Evolutionary conservation across 2,888 invertebrate genomes (phyloP).

Genomic region (Tipula vernalis): DNA sequence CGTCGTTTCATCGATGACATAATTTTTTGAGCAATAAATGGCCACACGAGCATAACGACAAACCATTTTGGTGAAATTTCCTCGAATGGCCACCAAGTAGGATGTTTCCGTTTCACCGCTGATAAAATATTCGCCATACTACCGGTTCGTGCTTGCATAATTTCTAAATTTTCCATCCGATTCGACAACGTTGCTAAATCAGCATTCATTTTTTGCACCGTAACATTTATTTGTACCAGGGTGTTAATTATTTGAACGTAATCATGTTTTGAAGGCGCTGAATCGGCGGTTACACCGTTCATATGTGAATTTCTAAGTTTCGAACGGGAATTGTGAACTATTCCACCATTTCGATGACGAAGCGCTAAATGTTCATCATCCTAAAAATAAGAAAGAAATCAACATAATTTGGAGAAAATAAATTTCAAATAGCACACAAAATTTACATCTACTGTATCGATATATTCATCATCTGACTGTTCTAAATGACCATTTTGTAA

Average conservation of each 20-base stretch:
- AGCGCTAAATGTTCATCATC: neutral
- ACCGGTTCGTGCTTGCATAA: neutral
- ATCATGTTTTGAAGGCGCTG: neutral
- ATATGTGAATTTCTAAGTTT: neutral
- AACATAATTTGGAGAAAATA: neutral
- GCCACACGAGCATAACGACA: constrained; percentile 30
- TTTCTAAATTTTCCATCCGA: constrained; percentile 27
- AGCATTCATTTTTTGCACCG: constrained; percentile 29
- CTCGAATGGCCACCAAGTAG: constrained; percentile 48
- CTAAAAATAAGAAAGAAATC: neutral
- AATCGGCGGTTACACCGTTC: neutral
- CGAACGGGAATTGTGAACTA: neutral
- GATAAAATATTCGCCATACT: neutral
- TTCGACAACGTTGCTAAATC: constrained; percentile 29
- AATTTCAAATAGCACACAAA: neutral
- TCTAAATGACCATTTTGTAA: constrained; percentile 23
- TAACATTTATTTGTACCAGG: constrained; percentile 28
- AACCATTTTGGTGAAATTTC: constrained; percentile 40
- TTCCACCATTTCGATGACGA: neutral
- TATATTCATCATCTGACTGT: constrained; percentile 55
- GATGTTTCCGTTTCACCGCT: constrained; percentile 25
- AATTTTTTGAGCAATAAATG: constrained; percentile 26
- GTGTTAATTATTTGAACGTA: neutral
- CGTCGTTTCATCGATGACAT: neutral
- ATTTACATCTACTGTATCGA: constrained; percentile 65